Evolutionary conservation across 2,888 invertebrate species (phyloP), one percentile per base, ranked within the genome.

Genomic region (Pecten maximus): DNA sequence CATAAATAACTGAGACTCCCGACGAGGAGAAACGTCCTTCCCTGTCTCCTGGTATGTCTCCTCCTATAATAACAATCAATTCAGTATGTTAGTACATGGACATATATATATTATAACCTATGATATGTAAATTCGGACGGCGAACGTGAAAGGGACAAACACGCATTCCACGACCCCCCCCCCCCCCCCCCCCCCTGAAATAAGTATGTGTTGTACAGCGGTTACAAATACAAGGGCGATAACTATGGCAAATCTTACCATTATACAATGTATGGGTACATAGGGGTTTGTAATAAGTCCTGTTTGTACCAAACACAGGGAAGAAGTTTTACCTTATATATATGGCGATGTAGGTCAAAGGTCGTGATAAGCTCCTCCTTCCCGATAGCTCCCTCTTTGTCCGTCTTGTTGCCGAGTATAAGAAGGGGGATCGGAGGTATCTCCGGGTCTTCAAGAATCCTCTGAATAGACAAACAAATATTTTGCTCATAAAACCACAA

Each of bases 401-500:
- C 95, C 15, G 94, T 94, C 92, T 95, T 95, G 90, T 95, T 95
- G 19, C 94, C 94, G 48, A 95, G 90, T 16, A 95, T 89, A 35
- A 94, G 92, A 12, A 95, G 90, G 3, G 95, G 95, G 48, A 93
- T 89, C 50, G 94, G 92, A 15, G 90, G 48, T 0, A 94, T 90
- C 23, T 92, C 90, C 12, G 95, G 95, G 86, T 93, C 93, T 6
- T 90, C 89, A 23, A 95, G 88, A 23, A 95, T 86, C 40, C 94
- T 93, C 95, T 95, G 93, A 95, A 98, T 97, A 54, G 39, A 88
- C 39, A 74, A 40, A 88, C 19, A 40, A 16, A 89, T n/a, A n/a
- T n/a, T n/a, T n/a, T n/a, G n/a, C n/a, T n/a, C n/a, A n/a, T n/a
- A n/a, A n/a, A n/a, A n/a, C n/a, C n/a, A n/a, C n/a, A n/a, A n/a